Evolutionary conservation across 1,140 invertebrate genomes (phyloP), one percentile per base, ranked within the genome.

Genomic region (Nixonia krombeini): DNA sequence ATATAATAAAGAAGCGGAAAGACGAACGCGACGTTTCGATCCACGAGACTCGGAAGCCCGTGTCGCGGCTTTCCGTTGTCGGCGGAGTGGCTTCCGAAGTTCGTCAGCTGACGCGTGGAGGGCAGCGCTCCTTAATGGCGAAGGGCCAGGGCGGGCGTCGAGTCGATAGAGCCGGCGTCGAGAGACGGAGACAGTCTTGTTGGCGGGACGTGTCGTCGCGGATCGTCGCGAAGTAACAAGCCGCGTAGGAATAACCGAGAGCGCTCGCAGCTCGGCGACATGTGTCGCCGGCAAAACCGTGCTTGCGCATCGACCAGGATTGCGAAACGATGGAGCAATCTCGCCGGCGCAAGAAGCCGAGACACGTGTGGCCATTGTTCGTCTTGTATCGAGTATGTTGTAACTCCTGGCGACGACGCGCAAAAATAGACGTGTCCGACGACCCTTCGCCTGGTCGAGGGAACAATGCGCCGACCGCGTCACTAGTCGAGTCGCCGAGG

Each of bases 41-140:
- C 63, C 58, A 50, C 31, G 38, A 58, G 38, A 28, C 41, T 52
- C 40, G 53, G 62, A 62, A 62, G 47, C 65, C 58, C 57, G 58
- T 59, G 56, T 67, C 38, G 25, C 41, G 62, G 47, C 23, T 63
- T 63, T 63, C 44, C 52, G 55, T 69, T n/a, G n/a, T 62, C 52
- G 47, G 25, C 12, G 50, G 55, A 44, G 21, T 40, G n/a, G n/a
- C 21, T 47, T 16, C 31, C 45, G 3, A 9, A 44, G 42, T 45
- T 69, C 44, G 46, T 71, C 72, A 71, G 68, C 62, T 71, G 68
- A 74, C 61, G 44, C 57, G 46, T 40, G 33, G 51, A 61, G 61
- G 62, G 42, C 63, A 67, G 51, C 56, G 72, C 66, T 64, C 70
- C 64, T 76, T 74, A 72, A 76, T 74, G 74, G 44, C 15, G 55